These are phyloP conservation scores for Tridacna crocea DNA, from an alignment of 2,888 invertebrate genomes.

Conservation along the genomic window DNA sequence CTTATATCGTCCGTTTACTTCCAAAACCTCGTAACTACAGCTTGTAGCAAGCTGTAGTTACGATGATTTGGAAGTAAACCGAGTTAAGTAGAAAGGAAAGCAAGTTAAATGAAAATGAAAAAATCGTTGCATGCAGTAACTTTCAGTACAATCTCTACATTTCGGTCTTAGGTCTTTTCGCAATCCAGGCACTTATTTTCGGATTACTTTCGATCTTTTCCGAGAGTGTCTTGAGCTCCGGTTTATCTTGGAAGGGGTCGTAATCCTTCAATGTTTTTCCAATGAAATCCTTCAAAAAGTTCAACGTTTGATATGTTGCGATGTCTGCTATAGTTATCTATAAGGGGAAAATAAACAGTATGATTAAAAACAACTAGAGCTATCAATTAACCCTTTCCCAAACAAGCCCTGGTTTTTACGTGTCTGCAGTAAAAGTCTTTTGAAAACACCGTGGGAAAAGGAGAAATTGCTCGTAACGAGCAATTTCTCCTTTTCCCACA, in stretches of 20 bases:
- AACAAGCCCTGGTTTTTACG: too few species aligned
- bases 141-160: not conserved
- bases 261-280: not conserved
- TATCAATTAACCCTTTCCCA: too few species aligned
- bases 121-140: not conserved
- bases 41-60: too few species aligned
- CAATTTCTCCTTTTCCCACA: too few species aligned
- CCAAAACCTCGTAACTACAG: too few species aligned
- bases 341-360: not conserved
- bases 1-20: too few species aligned
- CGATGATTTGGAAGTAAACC: not conserved
- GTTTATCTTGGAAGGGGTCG: not conserved
- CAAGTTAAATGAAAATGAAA: not conserved
- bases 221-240: not conserved
- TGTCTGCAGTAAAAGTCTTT: too few species aligned
- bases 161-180: not conserved
- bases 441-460: too few species aligned
- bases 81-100: not conserved
- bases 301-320: not conserved
- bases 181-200: conserved; percentile 2
- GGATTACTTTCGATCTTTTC: not conserved
- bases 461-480: too few species aligned
- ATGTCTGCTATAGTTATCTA: not conserved
- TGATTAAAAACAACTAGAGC: too few species aligned
- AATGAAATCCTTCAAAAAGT: not conserved